Base-by-base conservation (phyloP, 1,140 invertebrate genomes). In the Leucophenga varia region DNA sequence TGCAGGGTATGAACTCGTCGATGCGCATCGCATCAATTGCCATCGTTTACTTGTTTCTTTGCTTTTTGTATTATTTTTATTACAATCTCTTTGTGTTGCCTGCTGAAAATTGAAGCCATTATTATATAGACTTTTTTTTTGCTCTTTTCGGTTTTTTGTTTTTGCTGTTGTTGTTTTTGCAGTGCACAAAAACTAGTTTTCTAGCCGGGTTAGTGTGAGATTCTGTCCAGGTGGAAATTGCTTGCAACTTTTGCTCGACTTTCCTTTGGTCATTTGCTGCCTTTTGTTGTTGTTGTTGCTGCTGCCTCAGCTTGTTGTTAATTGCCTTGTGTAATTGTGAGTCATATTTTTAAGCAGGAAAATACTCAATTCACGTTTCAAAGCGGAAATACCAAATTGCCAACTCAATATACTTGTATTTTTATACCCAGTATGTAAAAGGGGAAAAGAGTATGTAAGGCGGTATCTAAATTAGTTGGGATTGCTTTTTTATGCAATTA, bases 81-180 rank as follows among this genome's bases (percentile, higher is more conserved):
- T n/a, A n/a, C n/a, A n/a, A n/a, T n/a, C n/a, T n/a, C n/a, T n/a
- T n/a, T 63, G 53, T 42, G n/a, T 30, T 41, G 49, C 37, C 40
- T 40, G 45, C 37, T 56, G 47, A 57, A 64, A 64, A 64, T 64
- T 64, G 61, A 59, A 64, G 61, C 55, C 63, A 65, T 65, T 65
- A 65, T 67, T 59, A 67, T 59, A 52, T 45, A 49, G 51, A 49
- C 50, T 39, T 38, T 60, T 57, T 48, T 55, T 45, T 55, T 22
- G 43, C 38, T 38, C 13, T 38, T 36, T 47, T 36, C 35, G 35
- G 37, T 30, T 48, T 14, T 42, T 20, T 30, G 9, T 49, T 43
- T 13, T 56, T 56, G 43, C 43, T 59, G 39, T 47, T 48, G 34
- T 43, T 46, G 31, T 49, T 38, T 37, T 43, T 25, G n/a, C n/a